phyloP scores from a whole-genome alignment of 1,140 invertebrate species.

The Microplitis demolitor region DNA sequence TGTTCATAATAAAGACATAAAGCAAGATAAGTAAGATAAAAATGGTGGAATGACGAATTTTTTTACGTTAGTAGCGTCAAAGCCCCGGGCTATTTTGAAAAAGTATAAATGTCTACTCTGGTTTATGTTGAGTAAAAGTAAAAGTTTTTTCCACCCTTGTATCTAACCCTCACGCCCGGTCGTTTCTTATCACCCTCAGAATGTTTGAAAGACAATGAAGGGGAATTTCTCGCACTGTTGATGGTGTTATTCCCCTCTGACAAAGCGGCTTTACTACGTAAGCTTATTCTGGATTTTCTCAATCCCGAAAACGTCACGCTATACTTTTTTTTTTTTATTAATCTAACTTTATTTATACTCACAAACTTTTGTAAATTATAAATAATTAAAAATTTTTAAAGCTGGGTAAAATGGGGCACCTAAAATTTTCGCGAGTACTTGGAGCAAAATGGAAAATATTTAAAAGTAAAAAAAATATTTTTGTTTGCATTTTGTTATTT shows the following conservation, averaged over 20 bases:
- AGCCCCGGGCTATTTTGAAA: too few species aligned
- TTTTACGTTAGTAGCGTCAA: too few species aligned
- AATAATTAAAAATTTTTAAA: too few species aligned
- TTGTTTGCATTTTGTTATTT: too few species aligned
- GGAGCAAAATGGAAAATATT: too few species aligned
- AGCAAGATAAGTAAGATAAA: too few species aligned
- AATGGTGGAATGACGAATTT: too few species aligned
- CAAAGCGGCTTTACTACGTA: slow-evolving; percentile 24
- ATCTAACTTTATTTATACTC: neutral
- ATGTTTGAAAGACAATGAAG: neutral
- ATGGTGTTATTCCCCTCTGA: slow-evolving; percentile 26
- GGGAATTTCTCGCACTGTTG: neutral
- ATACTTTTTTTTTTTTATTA: neutral
- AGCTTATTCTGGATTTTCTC: neutral
- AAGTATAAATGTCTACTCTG: neutral
- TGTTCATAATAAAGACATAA: too few species aligned
- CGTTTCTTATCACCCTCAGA: slow-evolving; percentile 12
- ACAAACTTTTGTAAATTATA: neutral
- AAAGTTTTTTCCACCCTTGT: slow-evolving; percentile 9
- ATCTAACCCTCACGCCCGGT: neutral
- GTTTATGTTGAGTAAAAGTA: neutral
- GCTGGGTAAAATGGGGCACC: too few species aligned
- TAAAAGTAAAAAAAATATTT: too few species aligned
- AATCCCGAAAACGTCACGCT: slow-evolving; percentile 4
- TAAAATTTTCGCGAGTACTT: too few species aligned